phyloP scores from a whole-genome alignment of 2,113 vertebrate genomes.

The Mugil cephalus region DNA sequence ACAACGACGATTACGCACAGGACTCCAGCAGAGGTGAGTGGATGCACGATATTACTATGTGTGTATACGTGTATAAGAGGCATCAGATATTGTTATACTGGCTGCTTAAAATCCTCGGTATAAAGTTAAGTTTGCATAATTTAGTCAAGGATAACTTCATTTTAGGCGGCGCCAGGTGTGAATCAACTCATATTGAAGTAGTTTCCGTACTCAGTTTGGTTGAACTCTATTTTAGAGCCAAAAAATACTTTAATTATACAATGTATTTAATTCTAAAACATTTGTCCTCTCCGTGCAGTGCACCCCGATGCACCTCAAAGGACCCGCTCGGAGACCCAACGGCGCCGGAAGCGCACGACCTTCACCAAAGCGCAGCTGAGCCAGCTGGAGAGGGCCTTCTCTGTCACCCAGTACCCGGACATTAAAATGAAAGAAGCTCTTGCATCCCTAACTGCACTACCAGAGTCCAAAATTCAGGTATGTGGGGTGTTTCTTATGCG shows the following conservation, averaged over 20 bases:
- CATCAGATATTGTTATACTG: background rate
- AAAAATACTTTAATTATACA: background rate
- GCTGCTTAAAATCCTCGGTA: background rate
- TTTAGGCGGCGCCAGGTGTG: no score
- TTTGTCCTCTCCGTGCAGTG: conserved; percentile 1
- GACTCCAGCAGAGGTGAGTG: conserved; percentile 57
- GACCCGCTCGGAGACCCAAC: conserved; percentile 14
- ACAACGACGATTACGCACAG: conserved; percentile 20
- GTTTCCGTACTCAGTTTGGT: background rate
- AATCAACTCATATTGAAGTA: no score
- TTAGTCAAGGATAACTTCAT: no score
- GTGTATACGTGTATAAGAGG: background rate
- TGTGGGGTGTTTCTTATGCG: background rate
- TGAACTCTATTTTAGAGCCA: background rate
- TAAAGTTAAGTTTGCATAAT: no score
- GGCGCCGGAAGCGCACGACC: conserved; percentile 83
- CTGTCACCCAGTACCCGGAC: conserved; percentile 85
- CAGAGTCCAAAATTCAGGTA: conserved; percentile 91
- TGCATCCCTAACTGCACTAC: conserved; percentile 83
- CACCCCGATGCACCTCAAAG: background rate
- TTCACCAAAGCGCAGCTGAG: conserved; percentile 87
- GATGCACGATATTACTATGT: background rate
- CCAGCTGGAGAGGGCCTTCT: conserved; percentile 87
- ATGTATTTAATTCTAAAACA: no score
- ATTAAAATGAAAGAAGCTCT: conserved; percentile 85